These are phyloP conservation scores for Xestoiulus laeticollis DNA, from an alignment of 2,888 invertebrate genomes.

Conservation along the genomic window DNA sequence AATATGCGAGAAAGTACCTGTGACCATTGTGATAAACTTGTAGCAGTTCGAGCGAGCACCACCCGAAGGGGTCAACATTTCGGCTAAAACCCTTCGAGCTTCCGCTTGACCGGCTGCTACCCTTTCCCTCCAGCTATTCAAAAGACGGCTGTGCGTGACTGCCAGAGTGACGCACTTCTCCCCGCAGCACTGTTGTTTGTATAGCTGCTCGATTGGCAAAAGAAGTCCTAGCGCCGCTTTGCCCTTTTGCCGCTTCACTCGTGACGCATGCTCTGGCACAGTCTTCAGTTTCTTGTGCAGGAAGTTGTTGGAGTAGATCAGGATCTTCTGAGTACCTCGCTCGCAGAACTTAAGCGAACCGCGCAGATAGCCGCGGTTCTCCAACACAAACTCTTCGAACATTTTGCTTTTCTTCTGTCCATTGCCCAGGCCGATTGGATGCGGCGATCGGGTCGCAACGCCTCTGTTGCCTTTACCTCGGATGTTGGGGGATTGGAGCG, in stretches of 20 bases:
- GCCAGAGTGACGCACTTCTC: constrained; percentile 62
- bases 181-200: constrained; percentile 60
- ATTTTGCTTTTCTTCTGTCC: constrained; percentile 62
- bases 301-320: constrained; percentile 64
- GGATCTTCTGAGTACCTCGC: constrained; percentile 61
- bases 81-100: constrained; percentile 62
- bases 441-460: background rate
- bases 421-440: constrained; percentile 62
- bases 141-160: constrained; percentile 57
- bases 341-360: constrained; percentile 62
- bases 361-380: constrained; percentile 59
- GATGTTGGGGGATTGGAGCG: background rate
- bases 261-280: constrained; percentile 57
- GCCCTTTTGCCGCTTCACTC: constrained; percentile 56
- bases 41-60: constrained; percentile 62
- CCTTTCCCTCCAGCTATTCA: constrained; percentile 61
- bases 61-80: constrained; percentile 63
- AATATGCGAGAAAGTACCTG: constrained; percentile 56
- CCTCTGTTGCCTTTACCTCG: background rate
- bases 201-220: constrained; percentile 58
- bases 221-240: constrained; percentile 61
- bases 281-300: constrained; percentile 63
- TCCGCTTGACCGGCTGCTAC: constrained; percentile 61
- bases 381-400: constrained; percentile 62
- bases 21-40: constrained; percentile 62